A percentile compares a stretch with the other conserved stretches of the same genome.
Conservation (phyloP, 2,113 vertebrate species). For the Phalacrocorax brasilianus region DNA sequence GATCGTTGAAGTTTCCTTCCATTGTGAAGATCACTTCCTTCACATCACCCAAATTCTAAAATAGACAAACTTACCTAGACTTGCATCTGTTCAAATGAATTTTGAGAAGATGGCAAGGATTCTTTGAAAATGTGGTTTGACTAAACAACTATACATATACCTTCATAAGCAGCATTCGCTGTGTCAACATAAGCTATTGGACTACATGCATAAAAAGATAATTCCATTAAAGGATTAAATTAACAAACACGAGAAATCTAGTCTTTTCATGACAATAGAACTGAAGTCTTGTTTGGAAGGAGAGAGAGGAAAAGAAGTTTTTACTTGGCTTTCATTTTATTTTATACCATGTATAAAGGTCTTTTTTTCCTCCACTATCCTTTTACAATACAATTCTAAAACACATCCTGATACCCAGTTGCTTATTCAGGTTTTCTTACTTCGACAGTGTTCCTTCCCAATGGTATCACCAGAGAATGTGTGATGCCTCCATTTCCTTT, state of each 20-base stretch:
- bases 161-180: neutral
- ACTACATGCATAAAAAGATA: neutral
- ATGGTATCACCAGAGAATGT: neutral
- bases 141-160: neutral
- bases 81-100: neutral
- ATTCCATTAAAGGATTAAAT: neutral
- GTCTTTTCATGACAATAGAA: neutral
- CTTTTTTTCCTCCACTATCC: neutral
- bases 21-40: neutral
- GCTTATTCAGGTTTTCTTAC: neutral
- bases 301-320: neutral
- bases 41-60: neutral
- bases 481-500: neutral
- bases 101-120: neutral
- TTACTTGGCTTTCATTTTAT: neutral
- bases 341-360: neutral
- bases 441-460: neutral
- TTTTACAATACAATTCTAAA: neutral
- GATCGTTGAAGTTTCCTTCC: neutral
- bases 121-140: neutral
- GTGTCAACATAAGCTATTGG: neutral
- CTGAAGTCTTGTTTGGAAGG: neutral
- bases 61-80: neutral
- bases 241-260: neutral
- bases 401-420: neutral